Conservation (phyloP, 2,113 vertebrate species). For the Telmatochromis sp. region DNA sequence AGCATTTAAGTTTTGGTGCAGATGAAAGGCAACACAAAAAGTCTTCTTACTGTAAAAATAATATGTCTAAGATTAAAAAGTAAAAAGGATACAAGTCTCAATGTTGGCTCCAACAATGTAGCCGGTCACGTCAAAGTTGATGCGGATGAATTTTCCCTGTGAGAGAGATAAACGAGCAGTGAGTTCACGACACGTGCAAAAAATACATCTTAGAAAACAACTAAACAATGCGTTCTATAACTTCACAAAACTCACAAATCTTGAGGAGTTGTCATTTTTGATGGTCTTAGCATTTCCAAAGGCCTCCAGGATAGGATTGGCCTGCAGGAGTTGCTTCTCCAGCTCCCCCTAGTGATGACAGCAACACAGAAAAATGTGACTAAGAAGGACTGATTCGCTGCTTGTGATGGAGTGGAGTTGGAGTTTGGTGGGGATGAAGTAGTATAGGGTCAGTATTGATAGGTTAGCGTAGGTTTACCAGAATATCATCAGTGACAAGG, state of each 20-base stretch:
- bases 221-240: not conserved
- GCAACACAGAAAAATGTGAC: not conserved
- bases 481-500: not conserved
- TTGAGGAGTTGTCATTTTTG: constrained; percentile 98
- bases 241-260: constrained; percentile 82
- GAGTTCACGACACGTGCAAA: not conserved
- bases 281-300: constrained; percentile 98
- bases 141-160: constrained; percentile 97
- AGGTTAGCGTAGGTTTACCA: not conserved
- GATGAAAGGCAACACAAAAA: not conserved
- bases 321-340: constrained; percentile 93
- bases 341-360: constrained; percentile 82
- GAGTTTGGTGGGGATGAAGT: not conserved
- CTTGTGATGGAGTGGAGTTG: not conserved
- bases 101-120: constrained; percentile 97
- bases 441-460: not conserved
- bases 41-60: not conserved
- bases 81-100: constrained; percentile 93
- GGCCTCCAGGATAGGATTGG: constrained; percentile 95
- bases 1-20: not conserved
- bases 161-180: not conserved
- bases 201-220: not conserved
- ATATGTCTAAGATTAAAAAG: not conserved
- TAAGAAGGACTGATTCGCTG: not conserved
- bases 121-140: constrained; percentile 96